Evolutionary conservation across 2,113 vertebrate genomes (phyloP).

Genomic region (Fregetta grallaria): DNA sequence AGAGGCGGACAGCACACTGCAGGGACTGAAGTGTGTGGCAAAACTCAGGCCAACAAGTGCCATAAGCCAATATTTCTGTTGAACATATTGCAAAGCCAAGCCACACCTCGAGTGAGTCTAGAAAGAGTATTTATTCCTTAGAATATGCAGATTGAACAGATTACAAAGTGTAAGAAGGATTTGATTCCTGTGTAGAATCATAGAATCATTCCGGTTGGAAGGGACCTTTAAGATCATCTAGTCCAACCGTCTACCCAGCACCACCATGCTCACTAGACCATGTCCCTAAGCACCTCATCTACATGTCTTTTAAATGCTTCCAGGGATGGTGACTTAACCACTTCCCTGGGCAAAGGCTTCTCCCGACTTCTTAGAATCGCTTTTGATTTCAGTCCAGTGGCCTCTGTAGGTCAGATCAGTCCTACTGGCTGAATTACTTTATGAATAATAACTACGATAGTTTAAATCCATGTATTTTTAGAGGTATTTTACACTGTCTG

Average conservation of each 20-base stretch:
- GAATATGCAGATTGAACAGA: neutral
- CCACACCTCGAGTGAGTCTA: neutral
- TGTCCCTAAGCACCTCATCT: too few species aligned
- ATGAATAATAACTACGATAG: neutral
- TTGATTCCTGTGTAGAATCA: accelerated
- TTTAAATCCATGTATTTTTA: neutral
- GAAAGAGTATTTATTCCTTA: neutral
- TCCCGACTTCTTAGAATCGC: neutral
- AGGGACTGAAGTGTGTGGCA: neutral
- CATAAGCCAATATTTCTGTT: neutral
- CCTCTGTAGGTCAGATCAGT: neutral
- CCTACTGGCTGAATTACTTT: neutral
- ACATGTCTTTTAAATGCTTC: too few species aligned
- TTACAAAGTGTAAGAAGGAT: neutral
- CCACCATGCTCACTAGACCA: too few species aligned
- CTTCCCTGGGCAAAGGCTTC: too few species aligned
- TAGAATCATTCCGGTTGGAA: too few species aligned
- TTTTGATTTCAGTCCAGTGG: neutral
- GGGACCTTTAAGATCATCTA: too few species aligned
- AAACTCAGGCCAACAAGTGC: neutral
- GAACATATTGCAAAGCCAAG: neutral
- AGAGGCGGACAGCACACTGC: neutral
- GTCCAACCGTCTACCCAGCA: too few species aligned
- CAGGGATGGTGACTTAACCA: too few species aligned
- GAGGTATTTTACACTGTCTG: neutral